phyloP scores from a whole-genome alignment of 2,888 invertebrate genomes.

The Nemoura dubitans region DNA sequence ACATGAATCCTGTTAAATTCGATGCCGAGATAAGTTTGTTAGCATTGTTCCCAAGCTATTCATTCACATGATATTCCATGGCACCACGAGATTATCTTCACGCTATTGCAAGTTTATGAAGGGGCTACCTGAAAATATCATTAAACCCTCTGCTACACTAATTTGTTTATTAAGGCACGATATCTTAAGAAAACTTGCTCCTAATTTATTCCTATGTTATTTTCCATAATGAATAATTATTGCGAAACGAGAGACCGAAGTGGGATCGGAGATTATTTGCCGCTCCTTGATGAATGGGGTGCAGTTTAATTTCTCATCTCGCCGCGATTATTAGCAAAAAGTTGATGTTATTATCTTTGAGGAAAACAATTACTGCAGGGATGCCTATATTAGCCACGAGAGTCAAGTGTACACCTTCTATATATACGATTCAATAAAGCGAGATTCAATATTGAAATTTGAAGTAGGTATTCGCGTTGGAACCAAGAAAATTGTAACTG shows the following conservation, averaged over 20 bases:
- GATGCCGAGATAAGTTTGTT: not conserved
- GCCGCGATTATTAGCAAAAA: not conserved
- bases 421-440: no score
- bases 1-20: not conserved
- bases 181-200: not conserved
- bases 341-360: not conserved
- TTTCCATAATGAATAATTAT: not conserved
- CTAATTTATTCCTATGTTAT: not conserved
- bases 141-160: not conserved
- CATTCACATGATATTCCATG: no score
- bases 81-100: not conserved
- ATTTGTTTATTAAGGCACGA: not conserved
- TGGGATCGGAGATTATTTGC: not conserved
- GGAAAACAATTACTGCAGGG: no score
- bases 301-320: not conserved
- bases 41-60: no score
- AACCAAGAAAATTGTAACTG: no score
- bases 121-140: not conserved
- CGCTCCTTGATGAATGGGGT: not conserved
- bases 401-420: no score
- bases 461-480: no score
- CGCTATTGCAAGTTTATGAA: not conserved
- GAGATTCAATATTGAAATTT: no score
- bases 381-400: no score
- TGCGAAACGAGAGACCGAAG: no score